A percentile compares a stretch with the other conserved stretches of the same genome.
These are phyloP conservation scores for Prunella strophiata DNA, from an alignment of 2,797 vertebrate species.

Conservation along the genomic window DNA sequence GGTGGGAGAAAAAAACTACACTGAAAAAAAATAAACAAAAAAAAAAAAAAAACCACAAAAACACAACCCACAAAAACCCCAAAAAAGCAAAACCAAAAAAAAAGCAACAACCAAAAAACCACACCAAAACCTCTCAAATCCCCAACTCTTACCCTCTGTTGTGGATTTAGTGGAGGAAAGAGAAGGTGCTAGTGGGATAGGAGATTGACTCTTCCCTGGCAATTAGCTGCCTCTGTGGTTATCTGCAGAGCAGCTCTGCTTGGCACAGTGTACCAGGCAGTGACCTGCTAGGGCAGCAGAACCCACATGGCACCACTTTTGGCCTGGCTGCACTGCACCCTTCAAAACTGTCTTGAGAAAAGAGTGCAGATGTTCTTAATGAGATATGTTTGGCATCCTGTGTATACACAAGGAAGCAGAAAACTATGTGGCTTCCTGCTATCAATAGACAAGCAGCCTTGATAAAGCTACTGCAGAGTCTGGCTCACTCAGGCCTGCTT, in stretches of 20 bases:
- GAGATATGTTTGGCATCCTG: slow-evolving; percentile 47
- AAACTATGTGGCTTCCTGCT: slow-evolving; percentile 39
- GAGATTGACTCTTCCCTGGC: not conserved
- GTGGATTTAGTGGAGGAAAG: not conserved
- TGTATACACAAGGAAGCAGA: slow-evolving; percentile 36
- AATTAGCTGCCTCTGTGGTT: not conserved
- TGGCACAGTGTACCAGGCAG: rapidly evolving
- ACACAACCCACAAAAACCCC: too few species aligned
- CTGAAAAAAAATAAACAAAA: not conserved
- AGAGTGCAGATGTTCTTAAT: slow-evolving; percentile 24
- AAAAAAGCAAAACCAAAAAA: not conserved
- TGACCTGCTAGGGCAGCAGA: not conserved
- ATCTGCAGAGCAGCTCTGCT: not conserved
- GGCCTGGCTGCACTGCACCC: not conserved
- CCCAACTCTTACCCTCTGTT: not conserved
- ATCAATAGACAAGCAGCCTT: not conserved
- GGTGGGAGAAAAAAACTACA: rapidly evolving
- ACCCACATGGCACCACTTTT: not conserved
- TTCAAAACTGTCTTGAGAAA: not conserved
- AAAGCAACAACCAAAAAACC: rapidly evolving
- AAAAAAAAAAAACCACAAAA: rapidly evolving
- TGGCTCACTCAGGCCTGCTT: slow-evolving; percentile 12
- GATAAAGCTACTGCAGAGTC: slow-evolving; percentile 4
- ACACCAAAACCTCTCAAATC: not conserved
- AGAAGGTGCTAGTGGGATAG: not conserved